Conservation (phyloP, 2,797 vertebrate genomes). For the Poliocrania exsul region DNA sequence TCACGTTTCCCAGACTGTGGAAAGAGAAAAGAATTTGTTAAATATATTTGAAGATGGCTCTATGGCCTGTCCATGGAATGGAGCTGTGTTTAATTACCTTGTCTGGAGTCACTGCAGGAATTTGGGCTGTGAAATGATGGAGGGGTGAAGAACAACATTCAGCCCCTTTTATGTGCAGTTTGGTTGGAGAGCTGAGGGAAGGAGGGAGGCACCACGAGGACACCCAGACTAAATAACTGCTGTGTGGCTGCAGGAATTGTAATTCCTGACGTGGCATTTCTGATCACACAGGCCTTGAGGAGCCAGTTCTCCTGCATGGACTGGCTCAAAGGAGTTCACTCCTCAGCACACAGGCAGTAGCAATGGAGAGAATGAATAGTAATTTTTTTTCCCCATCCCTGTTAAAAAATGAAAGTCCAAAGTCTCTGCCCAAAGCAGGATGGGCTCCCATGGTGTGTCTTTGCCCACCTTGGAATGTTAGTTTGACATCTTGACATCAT, state of each 20-base stretch:
- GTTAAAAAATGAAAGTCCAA: background rate
- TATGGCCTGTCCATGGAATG: background rate
- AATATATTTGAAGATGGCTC: constrained; percentile 50
- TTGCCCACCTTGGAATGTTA: background rate
- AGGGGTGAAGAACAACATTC: background rate
- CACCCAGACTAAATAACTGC: background rate
- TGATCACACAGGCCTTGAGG: background rate
- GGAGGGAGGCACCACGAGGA: background rate
- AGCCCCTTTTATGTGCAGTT: background rate
- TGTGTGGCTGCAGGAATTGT: background rate
- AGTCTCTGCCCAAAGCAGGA: background rate
- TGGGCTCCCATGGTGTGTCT: background rate
- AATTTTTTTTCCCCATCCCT: background rate
- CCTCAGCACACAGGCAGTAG: background rate
- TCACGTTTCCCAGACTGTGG: constrained; percentile 34
- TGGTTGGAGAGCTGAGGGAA: background rate
- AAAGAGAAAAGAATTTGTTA: constrained; percentile 49
- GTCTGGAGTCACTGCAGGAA: constrained; percentile 36
- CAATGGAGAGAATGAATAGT: background rate
- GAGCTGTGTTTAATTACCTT: constrained; percentile 14
- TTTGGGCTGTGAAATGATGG: background rate
- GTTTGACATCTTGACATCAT: background rate
- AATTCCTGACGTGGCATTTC: background rate
- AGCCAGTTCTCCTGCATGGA: background rate
- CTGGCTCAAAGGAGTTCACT: background rate